Percentiles rank a stretch among this genome's conserved stretches.
Conservation (phyloP, 2,888 invertebrate species). For the Agrochola lychnidis region DNA sequence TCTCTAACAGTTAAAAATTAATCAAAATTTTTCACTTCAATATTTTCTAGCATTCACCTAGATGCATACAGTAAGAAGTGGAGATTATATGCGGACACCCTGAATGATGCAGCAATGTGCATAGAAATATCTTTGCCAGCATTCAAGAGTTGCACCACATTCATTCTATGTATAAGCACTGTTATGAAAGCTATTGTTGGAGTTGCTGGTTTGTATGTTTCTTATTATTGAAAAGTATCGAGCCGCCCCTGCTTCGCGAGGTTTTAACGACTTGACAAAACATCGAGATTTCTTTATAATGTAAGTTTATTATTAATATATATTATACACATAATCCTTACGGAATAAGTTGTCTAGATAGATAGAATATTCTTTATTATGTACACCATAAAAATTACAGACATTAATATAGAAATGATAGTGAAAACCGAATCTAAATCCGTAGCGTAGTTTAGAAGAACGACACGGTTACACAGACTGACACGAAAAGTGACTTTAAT, state of each 20-base stretch:
- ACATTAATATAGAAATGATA: too few species aligned
- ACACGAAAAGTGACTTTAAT: neutral
- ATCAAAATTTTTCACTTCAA: neutral
- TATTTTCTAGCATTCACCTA: slow-evolving; percentile 91
- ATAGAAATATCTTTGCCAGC: slow-evolving; percentile 96
- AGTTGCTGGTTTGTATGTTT: slow-evolving; percentile 92
- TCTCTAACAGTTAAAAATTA: neutral
- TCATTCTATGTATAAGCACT: slow-evolving; percentile 93
- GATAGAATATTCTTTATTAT: too few species aligned
- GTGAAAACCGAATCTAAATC: neutral
- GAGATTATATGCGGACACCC: slow-evolving; percentile 97
- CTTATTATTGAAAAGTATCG: neutral
- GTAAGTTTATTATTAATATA: neutral
- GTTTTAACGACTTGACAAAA: neutral
- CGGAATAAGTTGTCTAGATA: too few species aligned
- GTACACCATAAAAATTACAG: too few species aligned
- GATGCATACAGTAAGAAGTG: slow-evolving; percentile 98
- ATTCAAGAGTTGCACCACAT: slow-evolving; percentile 91
- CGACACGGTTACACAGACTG: neutral
- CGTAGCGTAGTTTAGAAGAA: neutral
- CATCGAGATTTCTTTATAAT: neutral
- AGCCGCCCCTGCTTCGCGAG: too few species aligned
- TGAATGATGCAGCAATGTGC: slow-evolving; percentile 97
- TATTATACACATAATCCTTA: too few species aligned
- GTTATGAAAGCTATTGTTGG: slow-evolving; percentile 96